Conservation (phyloP, 2,797 vertebrate species). For the Platalea minor region DNA sequence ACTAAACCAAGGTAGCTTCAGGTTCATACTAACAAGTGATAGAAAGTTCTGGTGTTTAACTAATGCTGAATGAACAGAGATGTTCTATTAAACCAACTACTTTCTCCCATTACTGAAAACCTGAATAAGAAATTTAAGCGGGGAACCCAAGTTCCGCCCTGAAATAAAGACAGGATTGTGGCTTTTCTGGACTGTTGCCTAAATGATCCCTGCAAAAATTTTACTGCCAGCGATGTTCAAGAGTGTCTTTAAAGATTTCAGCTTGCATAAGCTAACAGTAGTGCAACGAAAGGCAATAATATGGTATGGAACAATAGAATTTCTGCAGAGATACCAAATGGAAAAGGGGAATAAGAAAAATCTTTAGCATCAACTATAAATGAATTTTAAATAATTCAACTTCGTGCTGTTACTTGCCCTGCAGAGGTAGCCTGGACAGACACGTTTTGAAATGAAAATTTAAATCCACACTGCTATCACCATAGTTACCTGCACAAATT, state of each 20-base stretch:
- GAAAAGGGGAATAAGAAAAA: neutral
- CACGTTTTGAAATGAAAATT: neutral
- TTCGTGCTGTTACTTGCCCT: neutral
- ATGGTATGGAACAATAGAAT: neutral
- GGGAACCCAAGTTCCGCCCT: neutral
- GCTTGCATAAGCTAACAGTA: neutral
- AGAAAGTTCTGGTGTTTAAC: neutral
- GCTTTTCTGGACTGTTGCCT: neutral
- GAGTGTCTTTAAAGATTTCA: neutral
- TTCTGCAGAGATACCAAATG: neutral
- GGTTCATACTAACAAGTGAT: neutral
- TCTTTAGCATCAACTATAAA: neutral
- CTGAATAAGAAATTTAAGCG: neutral
- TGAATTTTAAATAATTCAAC: neutral
- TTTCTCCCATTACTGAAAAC: neutral
- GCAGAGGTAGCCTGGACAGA: neutral
- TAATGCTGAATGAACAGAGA: neutral
- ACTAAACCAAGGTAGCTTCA: neutral
- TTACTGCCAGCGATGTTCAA: neutral
- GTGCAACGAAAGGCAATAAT: neutral
- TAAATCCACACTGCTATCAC: neutral
- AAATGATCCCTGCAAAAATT: neutral
- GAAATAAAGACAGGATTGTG: neutral
- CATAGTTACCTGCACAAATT: neutral
- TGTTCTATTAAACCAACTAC: neutral